Base-by-base conservation (phyloP, 2,113 vertebrate genomes). In the Halcyon senegalensis region DNA sequence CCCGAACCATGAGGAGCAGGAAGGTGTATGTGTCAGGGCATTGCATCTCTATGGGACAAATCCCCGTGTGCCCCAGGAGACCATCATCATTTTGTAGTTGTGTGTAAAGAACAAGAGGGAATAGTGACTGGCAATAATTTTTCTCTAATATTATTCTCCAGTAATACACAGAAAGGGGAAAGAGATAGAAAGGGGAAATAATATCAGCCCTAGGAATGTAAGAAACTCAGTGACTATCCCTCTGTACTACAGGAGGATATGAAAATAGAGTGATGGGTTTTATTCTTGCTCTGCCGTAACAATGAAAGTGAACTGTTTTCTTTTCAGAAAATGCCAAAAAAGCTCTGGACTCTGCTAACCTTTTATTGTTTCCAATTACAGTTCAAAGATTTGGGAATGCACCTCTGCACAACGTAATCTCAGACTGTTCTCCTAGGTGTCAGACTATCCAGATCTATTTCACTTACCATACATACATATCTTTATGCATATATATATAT, bases 41-140 rank as follows among this genome's bases (percentile, higher is more conserved):
- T 63, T 66, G 50, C 31, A 33, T 24, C 27, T n/a, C 43, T 63
- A 9, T 23, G 48, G 44, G 35, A 37, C 20, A 92, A 41, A 69
- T 30, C 31, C 41, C 13, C 0, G 0, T 33, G n/a, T 9, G 79
- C 16, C 44, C 50, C 41, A 12, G 17, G 20, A 69, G 37, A 46
- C 18, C 27, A 20, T 18, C 4, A 16, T 11, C 7, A 27, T 87
- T 82, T 94, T 51, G 24, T 82, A 43, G 33, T 28, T 89, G 24
- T 35, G 20, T 37, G 7, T 16, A 41, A 82, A 35, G 87, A 67
- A 31, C 30, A 72, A 75, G 66, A 70, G n/a, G 23, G 9, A 87
- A 35, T 8, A 77, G n/a, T 77, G 41, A 53, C 31, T 81, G 56
- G 25, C 48, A 68, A 7, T 18, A 35, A 43, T 17, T 55, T 31